phyloP scores from a whole-genome alignment of 2,797 vertebrate species.

The Mus spretus region DNA sequence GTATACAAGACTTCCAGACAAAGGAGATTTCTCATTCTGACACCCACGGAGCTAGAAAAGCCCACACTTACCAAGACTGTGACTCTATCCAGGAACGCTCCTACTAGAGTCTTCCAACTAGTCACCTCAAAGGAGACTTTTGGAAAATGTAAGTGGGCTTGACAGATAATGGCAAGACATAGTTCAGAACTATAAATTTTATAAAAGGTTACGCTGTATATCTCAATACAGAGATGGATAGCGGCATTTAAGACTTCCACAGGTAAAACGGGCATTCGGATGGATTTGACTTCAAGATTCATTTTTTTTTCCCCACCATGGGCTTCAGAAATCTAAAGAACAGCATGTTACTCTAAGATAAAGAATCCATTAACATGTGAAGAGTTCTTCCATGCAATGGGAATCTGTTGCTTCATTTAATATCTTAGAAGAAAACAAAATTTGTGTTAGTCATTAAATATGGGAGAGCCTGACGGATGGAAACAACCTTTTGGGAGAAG shows the following conservation, averaged over 20 bases:
- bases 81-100: not conserved
- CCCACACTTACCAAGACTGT: not conserved
- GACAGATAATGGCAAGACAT: conserved; percentile 51
- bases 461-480: conserved; percentile 28
- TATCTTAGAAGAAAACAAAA: conserved; percentile 70
- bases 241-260: not conserved
- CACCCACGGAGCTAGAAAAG: conserved; percentile 9
- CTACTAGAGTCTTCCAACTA: not conserved
- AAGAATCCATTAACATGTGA: conserved; percentile 74
- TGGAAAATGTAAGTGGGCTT: conserved; percentile 52
- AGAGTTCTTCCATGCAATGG: conserved; percentile 24
- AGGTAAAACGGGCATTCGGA: conserved; percentile 11
- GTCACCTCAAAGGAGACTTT: conserved; percentile 5
- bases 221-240: conserved; percentile 60
- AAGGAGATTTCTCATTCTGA: conserved; percentile 48
- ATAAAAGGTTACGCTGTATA: conserved; percentile 40
- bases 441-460: conserved; percentile 59
- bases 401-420: conserved; percentile 63
- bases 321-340: conserved; percentile 65
- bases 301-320: not conserved
- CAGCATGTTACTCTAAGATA: conserved; percentile 62
- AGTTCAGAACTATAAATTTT: conserved; percentile 67
- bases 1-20: conserved; percentile 19
- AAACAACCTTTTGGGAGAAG: conserved; percentile 68
- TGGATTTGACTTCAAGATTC: conserved; percentile 61